phyloP scores from a whole-genome alignment of 1,140 invertebrate species.

The Chrysomallon squamiferum region DNA sequence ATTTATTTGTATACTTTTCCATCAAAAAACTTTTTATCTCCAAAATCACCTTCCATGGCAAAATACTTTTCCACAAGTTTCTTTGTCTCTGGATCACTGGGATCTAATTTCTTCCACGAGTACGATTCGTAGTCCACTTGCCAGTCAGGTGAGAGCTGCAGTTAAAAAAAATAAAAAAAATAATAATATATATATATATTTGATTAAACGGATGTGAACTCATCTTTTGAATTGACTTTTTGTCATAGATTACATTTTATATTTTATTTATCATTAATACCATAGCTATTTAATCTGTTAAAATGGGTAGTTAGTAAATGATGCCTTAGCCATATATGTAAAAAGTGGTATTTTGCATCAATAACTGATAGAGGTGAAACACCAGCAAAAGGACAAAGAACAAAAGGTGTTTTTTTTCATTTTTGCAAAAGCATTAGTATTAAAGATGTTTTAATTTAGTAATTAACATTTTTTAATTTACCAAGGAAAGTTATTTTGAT shows the following conservation, averaged over 20 bases:
- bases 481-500: too few relatives aligned
- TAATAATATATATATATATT: neutral
- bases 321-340: neutral
- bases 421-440: too few relatives aligned
- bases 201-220: neutral
- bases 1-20: conserved; percentile 98
- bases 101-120: conserved; percentile 93
- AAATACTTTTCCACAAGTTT: conserved; percentile 91
- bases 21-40: conserved; percentile 92
- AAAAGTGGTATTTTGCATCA: too few relatives aligned
- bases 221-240: neutral
- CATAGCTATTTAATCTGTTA: neutral
- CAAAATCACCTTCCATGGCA: conserved; percentile 89
- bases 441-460: too few relatives aligned
- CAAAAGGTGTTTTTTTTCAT: too few relatives aligned
- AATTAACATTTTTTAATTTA: too few relatives aligned
- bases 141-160: conserved; percentile 87
- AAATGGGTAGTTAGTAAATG: neutral
- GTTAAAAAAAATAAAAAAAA: conserved; percentile 25
- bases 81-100: conserved; percentile 82
- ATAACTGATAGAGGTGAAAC: too few relatives aligned
- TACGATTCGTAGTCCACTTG: conserved; percentile 98
- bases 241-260: neutral
- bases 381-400: too few relatives aligned
- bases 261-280: neutral